Conservation (phyloP, 37 sponge, comb jelly and placozoan genomes). For the Tethya wilhelma region DNA sequence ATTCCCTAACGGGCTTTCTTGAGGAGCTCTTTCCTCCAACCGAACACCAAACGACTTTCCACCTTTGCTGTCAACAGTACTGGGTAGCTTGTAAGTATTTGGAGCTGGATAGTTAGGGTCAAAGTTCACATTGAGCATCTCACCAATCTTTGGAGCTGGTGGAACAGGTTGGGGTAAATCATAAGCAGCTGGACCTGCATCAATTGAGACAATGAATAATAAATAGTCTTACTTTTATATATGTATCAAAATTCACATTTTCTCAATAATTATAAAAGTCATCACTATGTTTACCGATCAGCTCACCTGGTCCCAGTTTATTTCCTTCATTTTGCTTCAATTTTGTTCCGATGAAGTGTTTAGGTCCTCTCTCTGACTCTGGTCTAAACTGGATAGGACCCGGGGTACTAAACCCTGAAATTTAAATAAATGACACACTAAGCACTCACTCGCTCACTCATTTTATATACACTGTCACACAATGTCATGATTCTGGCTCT, state of each 20-base stretch:
- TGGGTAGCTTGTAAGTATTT: slow-evolving; percentile 27
- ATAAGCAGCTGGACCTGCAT: slow-evolving; percentile 49
- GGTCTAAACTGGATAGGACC: slow-evolving; percentile 42
- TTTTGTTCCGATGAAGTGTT: slow-evolving; percentile 14
- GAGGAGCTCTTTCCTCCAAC: neutral
- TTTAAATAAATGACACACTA: neutral
- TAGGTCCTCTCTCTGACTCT: slow-evolving; percentile 36
- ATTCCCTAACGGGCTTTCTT: neutral
- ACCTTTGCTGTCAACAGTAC: slow-evolving; percentile 5
- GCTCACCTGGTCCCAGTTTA: slow-evolving; percentile 45
- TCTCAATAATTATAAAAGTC: neutral
- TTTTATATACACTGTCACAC: no score
- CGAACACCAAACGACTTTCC: slow-evolving; percentile 49
- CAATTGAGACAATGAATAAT: neutral
- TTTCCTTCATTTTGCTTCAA: slow-evolving; percentile 2
- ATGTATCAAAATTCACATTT: neutral
- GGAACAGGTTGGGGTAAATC: neutral
- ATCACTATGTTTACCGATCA: neutral
- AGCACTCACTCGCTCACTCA: no score
- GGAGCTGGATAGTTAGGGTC: slow-evolving; percentile 43
- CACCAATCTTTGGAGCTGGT: slow-evolving; percentile 28
- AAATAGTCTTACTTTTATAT: neutral
- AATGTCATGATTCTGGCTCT: neutral
- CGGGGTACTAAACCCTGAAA: slow-evolving; percentile 56
- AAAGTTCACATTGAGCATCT: neutral